Conservation (phyloP, 1,140 invertebrate genomes). For the Polypedilum pembai region DNA sequence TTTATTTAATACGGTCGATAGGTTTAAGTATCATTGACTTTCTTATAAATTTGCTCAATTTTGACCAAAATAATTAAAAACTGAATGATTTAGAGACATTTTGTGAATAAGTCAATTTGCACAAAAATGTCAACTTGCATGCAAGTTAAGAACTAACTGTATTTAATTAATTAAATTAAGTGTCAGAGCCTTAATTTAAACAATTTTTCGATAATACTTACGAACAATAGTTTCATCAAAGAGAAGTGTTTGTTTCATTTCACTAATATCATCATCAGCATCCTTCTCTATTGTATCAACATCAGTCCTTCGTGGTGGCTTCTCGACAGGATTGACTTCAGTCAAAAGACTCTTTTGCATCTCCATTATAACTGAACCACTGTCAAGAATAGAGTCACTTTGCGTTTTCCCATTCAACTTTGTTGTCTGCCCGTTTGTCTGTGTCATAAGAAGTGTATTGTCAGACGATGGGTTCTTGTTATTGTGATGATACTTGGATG, state of each 20-base stretch:
- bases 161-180: too few species aligned
- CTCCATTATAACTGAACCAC: conserved; percentile 54
- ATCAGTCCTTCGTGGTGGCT: conserved; percentile 64
- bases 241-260: conserved; percentile 65
- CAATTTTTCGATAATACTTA: conserved; percentile 45
- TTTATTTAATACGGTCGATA: too few species aligned
- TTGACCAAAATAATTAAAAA: too few species aligned
- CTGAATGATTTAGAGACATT: too few species aligned
- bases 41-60: too few species aligned
- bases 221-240: conserved; percentile 65
- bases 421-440: conserved; percentile 46
- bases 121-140: too few species aligned
- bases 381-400: conserved; percentile 51
- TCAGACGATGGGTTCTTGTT: conserved; percentile 45
- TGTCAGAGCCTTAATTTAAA: too few species aligned
- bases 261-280: conserved; percentile 69
- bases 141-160: too few species aligned
- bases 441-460: conserved; percentile 40
- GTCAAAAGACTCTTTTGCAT: conserved; percentile 73
- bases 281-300: conserved; percentile 57
- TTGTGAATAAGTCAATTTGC: too few species aligned
- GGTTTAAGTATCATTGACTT: too few species aligned
- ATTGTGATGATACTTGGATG: conserved; percentile 47
- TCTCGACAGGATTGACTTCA: conserved; percentile 71
- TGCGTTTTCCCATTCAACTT: conserved; percentile 52